Evolutionary conservation across 2,888 invertebrate species (phyloP).

Genomic region (Sminthurides aquaticus): DNA sequence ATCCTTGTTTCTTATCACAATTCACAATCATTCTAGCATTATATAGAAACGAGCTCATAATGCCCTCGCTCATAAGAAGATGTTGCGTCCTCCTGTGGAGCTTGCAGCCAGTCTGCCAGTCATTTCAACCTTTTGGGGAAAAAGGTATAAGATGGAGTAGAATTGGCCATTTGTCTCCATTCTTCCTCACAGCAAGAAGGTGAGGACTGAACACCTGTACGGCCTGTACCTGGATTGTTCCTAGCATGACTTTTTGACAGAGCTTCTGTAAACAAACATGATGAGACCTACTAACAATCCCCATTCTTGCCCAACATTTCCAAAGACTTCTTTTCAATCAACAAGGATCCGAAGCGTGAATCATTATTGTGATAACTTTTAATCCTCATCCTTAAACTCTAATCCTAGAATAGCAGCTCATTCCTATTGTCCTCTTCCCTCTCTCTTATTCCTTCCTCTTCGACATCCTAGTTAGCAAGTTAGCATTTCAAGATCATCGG

Average conservation of each 20-base stretch:
- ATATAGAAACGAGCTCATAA: too few relatives aligned
- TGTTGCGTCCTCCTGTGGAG: too few relatives aligned
- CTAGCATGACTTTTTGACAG: slow-evolving; percentile 22
- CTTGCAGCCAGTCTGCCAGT: too few relatives aligned
- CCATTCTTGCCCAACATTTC: background rate
- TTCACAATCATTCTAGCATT: too few relatives aligned
- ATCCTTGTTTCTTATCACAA: too few relatives aligned
- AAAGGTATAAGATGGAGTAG: background rate
- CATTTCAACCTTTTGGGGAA: too few relatives aligned
- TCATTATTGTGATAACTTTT: background rate
- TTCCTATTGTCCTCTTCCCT: too few relatives aligned
- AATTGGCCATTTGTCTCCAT: slow-evolving; percentile 1
- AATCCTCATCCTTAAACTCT: too few relatives aligned
- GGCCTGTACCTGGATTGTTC: background rate
- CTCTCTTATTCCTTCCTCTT: too few relatives aligned
- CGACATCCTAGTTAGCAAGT: too few relatives aligned
- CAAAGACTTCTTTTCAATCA: background rate
- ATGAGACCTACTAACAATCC: background rate
- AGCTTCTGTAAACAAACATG: slow-evolving; percentile 33
- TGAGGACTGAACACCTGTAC: background rate
- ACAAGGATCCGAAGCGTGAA: background rate
- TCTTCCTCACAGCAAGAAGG: background rate
- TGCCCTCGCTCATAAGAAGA: too few relatives aligned
- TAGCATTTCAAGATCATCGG: background rate
- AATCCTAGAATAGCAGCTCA: too few relatives aligned